Conservation (phyloP, 2,113 vertebrate species). For the Beaufortia kweichowensis region DNA sequence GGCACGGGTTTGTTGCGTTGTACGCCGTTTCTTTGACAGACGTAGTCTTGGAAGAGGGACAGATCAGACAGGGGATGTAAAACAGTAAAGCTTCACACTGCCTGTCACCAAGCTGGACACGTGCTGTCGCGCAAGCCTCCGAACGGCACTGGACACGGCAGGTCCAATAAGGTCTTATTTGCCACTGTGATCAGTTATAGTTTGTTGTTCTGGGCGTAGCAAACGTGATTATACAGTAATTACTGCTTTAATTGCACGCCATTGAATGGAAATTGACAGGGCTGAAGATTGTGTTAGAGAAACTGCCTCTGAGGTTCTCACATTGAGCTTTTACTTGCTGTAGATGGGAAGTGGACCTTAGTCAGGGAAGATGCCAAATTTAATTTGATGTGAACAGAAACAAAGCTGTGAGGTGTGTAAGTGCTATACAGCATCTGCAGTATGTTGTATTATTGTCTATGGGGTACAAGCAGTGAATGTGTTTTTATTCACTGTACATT, state of each 20-base stretch:
- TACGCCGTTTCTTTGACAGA: background rate
- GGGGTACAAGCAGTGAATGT: no score
- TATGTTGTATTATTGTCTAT: no score
- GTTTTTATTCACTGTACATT: no score
- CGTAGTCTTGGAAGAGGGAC: background rate
- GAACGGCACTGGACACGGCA: slow-evolving; percentile 10
- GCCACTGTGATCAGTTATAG: slow-evolving; percentile 1
- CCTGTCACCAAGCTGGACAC: background rate
- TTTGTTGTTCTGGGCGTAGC: slow-evolving; percentile 35
- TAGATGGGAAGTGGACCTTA: no score
- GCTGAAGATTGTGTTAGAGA: slow-evolving; percentile 21
- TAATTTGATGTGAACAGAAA: no score
- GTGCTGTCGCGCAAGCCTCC: background rate
- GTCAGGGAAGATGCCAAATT: no score
- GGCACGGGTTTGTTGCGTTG: background rate
- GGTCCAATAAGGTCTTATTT: background rate
- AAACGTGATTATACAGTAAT: slow-evolving; percentile 44
- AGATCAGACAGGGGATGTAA: slow-evolving; percentile 12
- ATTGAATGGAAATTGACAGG: slow-evolving; percentile 25
- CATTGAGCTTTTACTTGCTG: no score
- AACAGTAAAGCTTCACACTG: background rate
- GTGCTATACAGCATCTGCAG: no score
- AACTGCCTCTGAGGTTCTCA: background rate
- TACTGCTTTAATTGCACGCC: slow-evolving; percentile 37
- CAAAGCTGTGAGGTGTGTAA: no score